Percentiles rank a stretch among this genome's conserved stretches.
Conservation (phyloP, 1,140 invertebrate genomes). For the Riptortus pedestris region DNA sequence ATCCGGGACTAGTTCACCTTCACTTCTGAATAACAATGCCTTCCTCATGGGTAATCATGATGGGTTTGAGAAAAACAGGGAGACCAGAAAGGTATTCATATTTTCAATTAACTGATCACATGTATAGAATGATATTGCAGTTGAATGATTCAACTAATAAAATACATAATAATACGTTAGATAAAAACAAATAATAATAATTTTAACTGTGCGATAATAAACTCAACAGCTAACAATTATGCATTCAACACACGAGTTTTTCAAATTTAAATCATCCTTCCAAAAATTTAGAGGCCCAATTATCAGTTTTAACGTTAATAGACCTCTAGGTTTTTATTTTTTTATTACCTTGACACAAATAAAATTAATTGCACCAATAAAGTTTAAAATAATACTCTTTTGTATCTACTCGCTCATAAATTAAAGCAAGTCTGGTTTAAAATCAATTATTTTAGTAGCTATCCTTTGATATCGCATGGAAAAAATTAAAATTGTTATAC, state of each 20-base stretch:
- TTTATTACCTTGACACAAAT: too few species aligned
- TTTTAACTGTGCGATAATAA: neutral
- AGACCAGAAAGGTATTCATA: constrained; percentile 19
- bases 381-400: too few species aligned
- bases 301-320: neutral
- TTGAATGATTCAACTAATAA: neutral
- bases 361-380: too few species aligned
- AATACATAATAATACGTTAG: neutral
- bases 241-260: neutral
- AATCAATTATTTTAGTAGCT: too few species aligned
- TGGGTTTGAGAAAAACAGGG: constrained; percentile 16
- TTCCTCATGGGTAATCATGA: constrained; percentile 40
- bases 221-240: neutral
- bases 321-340: neutral
- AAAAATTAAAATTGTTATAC: too few species aligned
- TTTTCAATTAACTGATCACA: neutral
- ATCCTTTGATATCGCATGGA: too few species aligned
- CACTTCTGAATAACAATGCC: constrained; percentile 62
- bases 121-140: neutral
- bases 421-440: too few species aligned
- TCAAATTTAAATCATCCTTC: neutral
- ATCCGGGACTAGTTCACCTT: constrained; percentile 46
- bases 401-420: too few species aligned
- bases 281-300: neutral
- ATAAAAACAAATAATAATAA: neutral